Evolutionary conservation across 2,797 vertebrate genomes (phyloP).

Genomic region (Sebastes iracundus): DNA sequence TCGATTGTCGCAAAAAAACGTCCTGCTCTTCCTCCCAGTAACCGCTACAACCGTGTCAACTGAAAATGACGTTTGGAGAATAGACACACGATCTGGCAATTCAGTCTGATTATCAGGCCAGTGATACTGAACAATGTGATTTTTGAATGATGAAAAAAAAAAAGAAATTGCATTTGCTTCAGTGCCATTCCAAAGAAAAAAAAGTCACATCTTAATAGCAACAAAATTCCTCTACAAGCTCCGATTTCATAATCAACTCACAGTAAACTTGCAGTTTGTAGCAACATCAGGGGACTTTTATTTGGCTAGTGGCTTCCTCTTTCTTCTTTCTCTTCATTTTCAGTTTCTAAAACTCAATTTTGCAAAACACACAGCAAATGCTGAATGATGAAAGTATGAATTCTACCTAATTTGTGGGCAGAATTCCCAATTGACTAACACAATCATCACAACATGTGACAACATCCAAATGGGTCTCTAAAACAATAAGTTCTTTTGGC

Average conservation of each 20-base stretch:
- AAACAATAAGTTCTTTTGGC: not conserved
- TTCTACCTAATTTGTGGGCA: not conserved
- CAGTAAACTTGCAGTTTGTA: not conserved
- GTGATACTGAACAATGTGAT: not conserved
- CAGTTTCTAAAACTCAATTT: not conserved
- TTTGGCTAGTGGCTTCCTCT: not conserved
- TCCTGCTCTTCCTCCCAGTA: not conserved
- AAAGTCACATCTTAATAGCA: not conserved
- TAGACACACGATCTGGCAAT: not conserved
- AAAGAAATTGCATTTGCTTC: not conserved
- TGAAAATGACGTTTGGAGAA: not conserved
- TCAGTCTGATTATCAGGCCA: not conserved
- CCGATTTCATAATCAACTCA: not conserved
- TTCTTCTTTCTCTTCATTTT: not conserved
- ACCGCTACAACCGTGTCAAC: not conserved
- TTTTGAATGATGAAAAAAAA: not conserved
- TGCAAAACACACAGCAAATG: not conserved
- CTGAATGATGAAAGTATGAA: not conserved
- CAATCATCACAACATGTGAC: not conserved
- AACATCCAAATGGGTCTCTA: not conserved
- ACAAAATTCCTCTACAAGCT: not conserved
- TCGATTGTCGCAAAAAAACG: not conserved
- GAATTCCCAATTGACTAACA: not conserved
- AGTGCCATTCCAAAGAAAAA: not conserved
- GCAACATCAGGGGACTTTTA: not conserved